These are phyloP conservation scores for Barbus barbus DNA, from an alignment of 2,113 vertebrate genomes.

Conservation along the genomic window DNA sequence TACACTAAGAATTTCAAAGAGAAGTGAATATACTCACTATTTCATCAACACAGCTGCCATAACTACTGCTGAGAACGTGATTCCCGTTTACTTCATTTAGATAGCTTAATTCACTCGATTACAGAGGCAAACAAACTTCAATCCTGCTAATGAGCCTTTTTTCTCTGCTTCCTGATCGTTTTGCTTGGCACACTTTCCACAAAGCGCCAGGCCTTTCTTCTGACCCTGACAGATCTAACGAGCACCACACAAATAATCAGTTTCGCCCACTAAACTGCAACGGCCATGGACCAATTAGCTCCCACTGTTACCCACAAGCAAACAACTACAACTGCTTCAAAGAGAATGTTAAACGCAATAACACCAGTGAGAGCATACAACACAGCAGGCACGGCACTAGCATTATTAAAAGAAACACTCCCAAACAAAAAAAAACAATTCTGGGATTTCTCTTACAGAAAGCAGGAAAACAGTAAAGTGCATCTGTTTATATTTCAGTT, in stretches of 20 bases:
- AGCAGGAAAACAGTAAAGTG: background rate
- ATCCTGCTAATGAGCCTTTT: background rate
- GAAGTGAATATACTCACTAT: background rate
- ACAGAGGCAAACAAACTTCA: background rate
- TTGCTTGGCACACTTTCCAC: background rate
- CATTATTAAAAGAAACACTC: background rate
- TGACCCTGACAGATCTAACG: conserved; percentile 42
- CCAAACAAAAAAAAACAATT: background rate
- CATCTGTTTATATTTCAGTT: background rate
- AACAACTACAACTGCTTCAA: conserved; percentile 36
- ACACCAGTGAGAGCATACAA: conserved; percentile 34
- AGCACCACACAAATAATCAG: conserved; percentile 3
- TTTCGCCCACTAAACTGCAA: conserved; percentile 47
- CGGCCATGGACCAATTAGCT: conserved; percentile 55
- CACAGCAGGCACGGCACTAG: background rate
- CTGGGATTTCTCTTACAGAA: background rate
- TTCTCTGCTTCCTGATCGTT: background rate
- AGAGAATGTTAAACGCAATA: conserved; percentile 48
- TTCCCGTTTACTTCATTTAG: background rate
- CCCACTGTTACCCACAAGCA: conserved; percentile 40
- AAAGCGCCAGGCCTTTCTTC: conserved; percentile 21
- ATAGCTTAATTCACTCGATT: background rate
- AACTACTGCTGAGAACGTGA: background rate
- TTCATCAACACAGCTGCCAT: background rate
- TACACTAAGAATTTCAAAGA: background rate